phyloP scores from a whole-genome alignment of 2,888 invertebrate genomes.

The Fabriciana adippe region DNA sequence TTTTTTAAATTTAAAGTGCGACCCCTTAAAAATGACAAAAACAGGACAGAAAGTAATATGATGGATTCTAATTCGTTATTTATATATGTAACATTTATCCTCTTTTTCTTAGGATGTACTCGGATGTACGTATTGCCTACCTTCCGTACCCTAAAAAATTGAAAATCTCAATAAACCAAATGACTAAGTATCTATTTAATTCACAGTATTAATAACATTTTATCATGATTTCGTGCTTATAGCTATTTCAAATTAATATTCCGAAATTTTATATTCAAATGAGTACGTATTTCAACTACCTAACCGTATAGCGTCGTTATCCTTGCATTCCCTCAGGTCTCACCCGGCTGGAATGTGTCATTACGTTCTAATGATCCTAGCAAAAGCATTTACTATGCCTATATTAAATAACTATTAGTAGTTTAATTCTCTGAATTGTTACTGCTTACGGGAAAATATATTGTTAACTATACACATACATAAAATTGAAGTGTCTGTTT shows the following conservation, averaged over 20 bases:
- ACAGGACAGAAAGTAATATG: too few relatives aligned
- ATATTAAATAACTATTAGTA: conserved; percentile 13
- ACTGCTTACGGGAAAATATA: background rate
- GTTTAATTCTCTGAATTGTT: background rate
- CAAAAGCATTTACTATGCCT: conserved; percentile 15
- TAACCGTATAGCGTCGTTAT: conserved; percentile 10
- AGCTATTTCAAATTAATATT: background rate
- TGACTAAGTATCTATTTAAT: background rate
- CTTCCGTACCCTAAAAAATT: too few relatives aligned
- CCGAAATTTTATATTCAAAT: background rate
- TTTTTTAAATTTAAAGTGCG: too few relatives aligned
- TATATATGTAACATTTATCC: too few relatives aligned
- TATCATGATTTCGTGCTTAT: background rate
- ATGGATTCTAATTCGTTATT: too few relatives aligned
- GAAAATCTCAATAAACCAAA: too few relatives aligned
- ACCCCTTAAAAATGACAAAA: too few relatives aligned
- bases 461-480: too few relatives aligned
- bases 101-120: too few relatives aligned
- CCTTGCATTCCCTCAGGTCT: conserved; percentile 28
- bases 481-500: too few relatives aligned
- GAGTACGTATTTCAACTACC: conserved; percentile 7
- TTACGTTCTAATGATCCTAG: conserved; percentile 26
- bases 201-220: background rate
- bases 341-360: conserved; percentile 26
- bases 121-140: too few relatives aligned